Evolutionary conservation across 2,888 invertebrate genomes (phyloP), one percentile per base, ranked within the genome.

Genomic region (Pteria penguin): DNA sequence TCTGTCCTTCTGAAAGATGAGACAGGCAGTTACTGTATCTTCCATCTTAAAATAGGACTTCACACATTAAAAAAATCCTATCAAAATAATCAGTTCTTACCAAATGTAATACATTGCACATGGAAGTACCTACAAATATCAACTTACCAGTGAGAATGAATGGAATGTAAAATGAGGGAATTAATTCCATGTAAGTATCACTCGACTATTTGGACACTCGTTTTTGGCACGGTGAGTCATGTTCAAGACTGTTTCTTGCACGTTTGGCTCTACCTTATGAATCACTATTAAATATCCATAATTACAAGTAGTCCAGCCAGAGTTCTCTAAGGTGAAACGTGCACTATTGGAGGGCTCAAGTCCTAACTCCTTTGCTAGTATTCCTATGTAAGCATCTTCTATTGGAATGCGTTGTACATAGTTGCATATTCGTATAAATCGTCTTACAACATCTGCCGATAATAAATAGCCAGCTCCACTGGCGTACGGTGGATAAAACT

Each of bases 371-470:
- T 87, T 75, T 14, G 89, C 79, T 27, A 92, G 78, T 8, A 90
- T 83, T 1, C 92, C 92, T 2, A 91, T 78, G 77, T 87, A 92
- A 4, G 91, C 92, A 80, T 92, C 92, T 78, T 92, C 91, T 71
- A 89, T 90, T 3, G 91, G 87, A 78, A 92, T 89, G 1, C 88
- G 86, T 65, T 65, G 65, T 11, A 88, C 73, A 68, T 81, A 84
- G n/a, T 62, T 58, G 68, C 88, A 85, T 24, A 81, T 76, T n/a
- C 84, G 70, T 8, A 88, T 80, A 26, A 91, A 69, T 63, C 76
- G 78, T 18, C 76, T 32, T 4, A 90, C 82, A 27, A 89, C 86
- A 68, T 91, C 90, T 24, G 61, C 60, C 2, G 91, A 90, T 26
- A 92, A 29, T 0, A 91, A 69, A 76, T 92, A 92, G 1, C 92